These are phyloP conservation scores for Drosophila mayri DNA, from an alignment of 1,140 invertebrate genomes.

Conservation along the genomic window DNA sequence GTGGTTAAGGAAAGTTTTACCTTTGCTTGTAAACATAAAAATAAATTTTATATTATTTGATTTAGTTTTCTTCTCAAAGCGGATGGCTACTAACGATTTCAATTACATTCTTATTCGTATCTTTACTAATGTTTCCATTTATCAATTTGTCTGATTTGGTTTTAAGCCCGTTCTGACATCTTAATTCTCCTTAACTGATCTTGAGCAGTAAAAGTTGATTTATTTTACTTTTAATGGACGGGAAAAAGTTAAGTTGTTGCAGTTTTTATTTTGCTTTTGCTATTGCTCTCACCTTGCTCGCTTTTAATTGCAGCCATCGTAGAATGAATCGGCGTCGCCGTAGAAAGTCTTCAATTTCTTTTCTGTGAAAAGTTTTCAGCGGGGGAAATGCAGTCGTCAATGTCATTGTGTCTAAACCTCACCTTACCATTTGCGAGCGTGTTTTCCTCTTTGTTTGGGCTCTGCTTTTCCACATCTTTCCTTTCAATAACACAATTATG, in stretches of 20 bases:
- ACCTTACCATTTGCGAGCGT: conserved; percentile 33
- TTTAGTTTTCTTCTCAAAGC: too few relatives aligned
- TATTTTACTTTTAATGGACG: conserved; percentile 72
- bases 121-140: background rate
- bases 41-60: background rate
- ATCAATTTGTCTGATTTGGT: conserved; percentile 5
- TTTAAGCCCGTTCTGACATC: conserved; percentile 5
- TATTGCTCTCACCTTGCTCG: conserved; percentile 25
- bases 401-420: conserved; percentile 58
- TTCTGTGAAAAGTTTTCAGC: conserved; percentile 61
- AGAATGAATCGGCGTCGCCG: conserved; percentile 28
- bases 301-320: conserved; percentile 63
- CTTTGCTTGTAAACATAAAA: background rate
- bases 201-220: conserved; percentile 61
- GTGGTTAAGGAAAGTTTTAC: conserved; percentile 1
- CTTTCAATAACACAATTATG: conserved; percentile 59
- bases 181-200: background rate
- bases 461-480: conserved; percentile 37
- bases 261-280: conserved; percentile 36
- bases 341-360: conserved; percentile 74
- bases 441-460: conserved; percentile 35
- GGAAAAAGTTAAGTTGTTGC: conserved; percentile 39
- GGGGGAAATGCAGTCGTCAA: conserved; percentile 63
- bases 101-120: background rate
- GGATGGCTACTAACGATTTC: background rate